Percentiles rank a stretch among this genome's conserved stretches.
Conservation (phyloP, 2,797 vertebrate species). For the Graptemys geographica region DNA sequence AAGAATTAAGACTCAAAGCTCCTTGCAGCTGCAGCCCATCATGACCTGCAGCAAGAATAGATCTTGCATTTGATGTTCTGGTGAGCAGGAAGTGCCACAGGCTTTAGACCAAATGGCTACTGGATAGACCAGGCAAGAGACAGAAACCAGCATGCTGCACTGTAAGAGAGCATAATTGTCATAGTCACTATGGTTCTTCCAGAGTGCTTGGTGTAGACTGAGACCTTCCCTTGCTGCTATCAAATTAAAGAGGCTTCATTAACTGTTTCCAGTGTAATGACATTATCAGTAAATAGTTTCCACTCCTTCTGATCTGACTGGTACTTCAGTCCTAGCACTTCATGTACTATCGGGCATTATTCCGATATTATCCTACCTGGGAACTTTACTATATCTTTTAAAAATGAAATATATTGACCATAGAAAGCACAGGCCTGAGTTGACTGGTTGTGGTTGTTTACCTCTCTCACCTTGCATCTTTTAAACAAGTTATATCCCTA, state of each 20-base stretch:
- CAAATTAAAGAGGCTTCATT: not conserved
- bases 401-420: fast-evolving
- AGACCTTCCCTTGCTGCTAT: not conserved
- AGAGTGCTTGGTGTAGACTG: fast-evolving
- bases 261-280: not conserved
- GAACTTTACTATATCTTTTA: not conserved
- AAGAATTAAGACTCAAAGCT: not conserved
- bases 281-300: not conserved
- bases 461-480: too few relatives aligned
- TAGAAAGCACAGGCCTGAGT: not conserved
- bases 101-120: not conserved
- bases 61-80: not conserved
- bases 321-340: not conserved
- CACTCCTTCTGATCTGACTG: not conserved
- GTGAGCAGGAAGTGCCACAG: not conserved
- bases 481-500: not conserved
- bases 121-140: not conserved
- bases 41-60: not conserved
- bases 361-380: fast-evolving
- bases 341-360: not conserved
- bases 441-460: not conserved
- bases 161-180: not conserved
- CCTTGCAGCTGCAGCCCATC: fast-evolving
- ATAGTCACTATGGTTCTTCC: fast-evolving
- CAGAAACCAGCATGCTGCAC: not conserved